phyloP scores from a whole-genome alignment of 2,797 vertebrate genomes.

The Chromis chromis region DNA sequence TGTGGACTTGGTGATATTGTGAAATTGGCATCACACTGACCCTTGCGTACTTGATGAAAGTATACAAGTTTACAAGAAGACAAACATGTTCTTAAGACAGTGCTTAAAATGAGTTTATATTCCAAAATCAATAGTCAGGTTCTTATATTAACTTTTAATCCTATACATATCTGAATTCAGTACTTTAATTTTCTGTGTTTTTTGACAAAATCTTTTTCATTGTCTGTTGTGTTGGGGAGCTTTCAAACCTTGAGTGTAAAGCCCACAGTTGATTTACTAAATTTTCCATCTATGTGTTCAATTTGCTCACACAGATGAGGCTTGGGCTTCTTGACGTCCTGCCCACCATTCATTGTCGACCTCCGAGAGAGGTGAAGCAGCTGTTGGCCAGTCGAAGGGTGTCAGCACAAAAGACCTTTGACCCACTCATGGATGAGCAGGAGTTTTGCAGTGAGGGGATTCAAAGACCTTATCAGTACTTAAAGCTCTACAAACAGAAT shows the following conservation, averaged over 20 bases:
- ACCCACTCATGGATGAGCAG: conserved; percentile 81
- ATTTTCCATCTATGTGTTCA: conserved; percentile 17
- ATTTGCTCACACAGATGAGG: conserved; percentile 61
- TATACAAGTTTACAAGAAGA: no score
- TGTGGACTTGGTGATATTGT: no score
- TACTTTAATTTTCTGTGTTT: not conserved
- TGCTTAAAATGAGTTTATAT: no score
- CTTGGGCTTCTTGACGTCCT: conserved; percentile 81
- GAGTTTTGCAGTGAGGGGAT: conserved; percentile 82
- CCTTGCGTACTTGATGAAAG: no score
- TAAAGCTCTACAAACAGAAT: conserved; percentile 65
- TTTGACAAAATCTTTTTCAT: no score
- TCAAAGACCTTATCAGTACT: conserved; percentile 86
- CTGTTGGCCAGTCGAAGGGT: conserved; percentile 37
- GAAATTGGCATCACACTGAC: no score
- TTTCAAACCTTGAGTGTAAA: not conserved
- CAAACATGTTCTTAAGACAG: no score
- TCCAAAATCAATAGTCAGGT: no score
- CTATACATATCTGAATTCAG: not conserved
- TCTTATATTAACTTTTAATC: no score
- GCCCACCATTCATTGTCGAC: conserved; percentile 81
- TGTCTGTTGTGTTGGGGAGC: no score
- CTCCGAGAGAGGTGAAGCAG: conserved; percentile 75
- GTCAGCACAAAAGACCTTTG: conserved; percentile 31
- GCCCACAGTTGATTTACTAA: not conserved